Conservation (phyloP, 1,140 invertebrate genomes). For the Protaetia brevitarsis region DNA sequence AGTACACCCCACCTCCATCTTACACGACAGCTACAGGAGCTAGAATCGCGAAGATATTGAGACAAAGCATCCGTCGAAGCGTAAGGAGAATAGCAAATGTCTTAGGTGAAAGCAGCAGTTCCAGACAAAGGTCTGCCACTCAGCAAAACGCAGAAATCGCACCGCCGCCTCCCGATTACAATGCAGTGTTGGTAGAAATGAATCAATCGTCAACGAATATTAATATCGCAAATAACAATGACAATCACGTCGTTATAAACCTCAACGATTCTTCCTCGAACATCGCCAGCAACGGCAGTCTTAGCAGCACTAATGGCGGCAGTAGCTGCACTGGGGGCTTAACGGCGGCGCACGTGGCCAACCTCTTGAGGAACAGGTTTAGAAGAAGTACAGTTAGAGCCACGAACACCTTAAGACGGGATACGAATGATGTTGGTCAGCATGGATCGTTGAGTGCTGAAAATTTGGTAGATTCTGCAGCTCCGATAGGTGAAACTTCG, state of each 20-base stretch:
- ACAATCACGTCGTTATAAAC: not conserved
- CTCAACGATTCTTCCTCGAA: not conserved
- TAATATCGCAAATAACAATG: not conserved
- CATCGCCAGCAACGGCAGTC: not conserved
- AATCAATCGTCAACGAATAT: slow-evolving; percentile 27
- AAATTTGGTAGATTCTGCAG: slow-evolving; percentile 58
- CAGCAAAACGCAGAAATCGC: slow-evolving; percentile 23
- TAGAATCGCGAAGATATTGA: slow-evolving; percentile 71
- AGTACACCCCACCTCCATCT: slow-evolving; percentile 88
- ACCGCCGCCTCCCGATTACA: slow-evolving; percentile 65
- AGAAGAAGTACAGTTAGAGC: slow-evolving; percentile 48
- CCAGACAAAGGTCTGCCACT: slow-evolving; percentile 37
- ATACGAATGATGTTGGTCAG: slow-evolving; percentile 32
- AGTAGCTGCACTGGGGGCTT: slow-evolving; percentile 42
- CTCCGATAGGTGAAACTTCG: slow-evolving; percentile 57
- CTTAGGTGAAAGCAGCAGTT: slow-evolving; percentile 48
- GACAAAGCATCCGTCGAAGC: slow-evolving; percentile 77
- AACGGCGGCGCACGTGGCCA: slow-evolving; percentile 58
- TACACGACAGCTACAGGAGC: slow-evolving; percentile 88
- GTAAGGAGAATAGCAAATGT: slow-evolving; percentile 64
- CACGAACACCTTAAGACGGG: slow-evolving; percentile 26
- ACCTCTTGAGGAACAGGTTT: slow-evolving; percentile 58
- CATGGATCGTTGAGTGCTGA: slow-evolving; percentile 51
- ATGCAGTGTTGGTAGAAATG: slow-evolving; percentile 57
- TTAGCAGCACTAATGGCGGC: slow-evolving; percentile 36